Evolutionary conservation across 2,888 invertebrate genomes (phyloP).

Genomic region (Helleia helle): DNA sequence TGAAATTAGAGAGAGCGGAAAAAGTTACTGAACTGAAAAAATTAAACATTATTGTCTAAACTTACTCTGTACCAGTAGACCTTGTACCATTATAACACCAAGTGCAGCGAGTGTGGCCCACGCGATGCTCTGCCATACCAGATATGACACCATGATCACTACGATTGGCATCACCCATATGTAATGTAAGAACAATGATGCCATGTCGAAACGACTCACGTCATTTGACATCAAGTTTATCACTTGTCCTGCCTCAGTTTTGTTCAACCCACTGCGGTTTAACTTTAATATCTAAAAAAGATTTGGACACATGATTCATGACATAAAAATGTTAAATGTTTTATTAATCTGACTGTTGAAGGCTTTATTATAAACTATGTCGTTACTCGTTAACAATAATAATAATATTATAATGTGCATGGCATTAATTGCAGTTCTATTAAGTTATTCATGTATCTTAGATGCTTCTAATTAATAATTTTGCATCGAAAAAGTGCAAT

Average conservation of each 20-base stretch:
- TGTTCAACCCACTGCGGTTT: slow-evolving; percentile 71
- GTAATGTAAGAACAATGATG: slow-evolving; percentile 80
- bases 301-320: not conserved
- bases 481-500: no score
- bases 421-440: no score
- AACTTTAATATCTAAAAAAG: slow-evolving; percentile 49
- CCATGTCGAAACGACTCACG: slow-evolving; percentile 84
- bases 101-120: slow-evolving; percentile 53
- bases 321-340: no score
- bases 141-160: slow-evolving; percentile 67
- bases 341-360: no score
- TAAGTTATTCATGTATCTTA: no score
- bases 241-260: slow-evolving; percentile 82
- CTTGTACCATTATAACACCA: slow-evolving; percentile 67
- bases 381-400: no score
- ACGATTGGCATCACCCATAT: slow-evolving; percentile 88
- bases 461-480: no score
- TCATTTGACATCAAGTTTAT: slow-evolving; percentile 90
- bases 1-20: no score
- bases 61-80: slow-evolving; percentile 71
- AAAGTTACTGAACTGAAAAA: no score
- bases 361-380: no score
- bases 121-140: slow-evolving; percentile 55
- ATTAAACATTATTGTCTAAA: no score
- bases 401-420: no score